phyloP scores from a whole-genome alignment of 2,113 vertebrate species.

The Cryptotis parvus region DNA sequence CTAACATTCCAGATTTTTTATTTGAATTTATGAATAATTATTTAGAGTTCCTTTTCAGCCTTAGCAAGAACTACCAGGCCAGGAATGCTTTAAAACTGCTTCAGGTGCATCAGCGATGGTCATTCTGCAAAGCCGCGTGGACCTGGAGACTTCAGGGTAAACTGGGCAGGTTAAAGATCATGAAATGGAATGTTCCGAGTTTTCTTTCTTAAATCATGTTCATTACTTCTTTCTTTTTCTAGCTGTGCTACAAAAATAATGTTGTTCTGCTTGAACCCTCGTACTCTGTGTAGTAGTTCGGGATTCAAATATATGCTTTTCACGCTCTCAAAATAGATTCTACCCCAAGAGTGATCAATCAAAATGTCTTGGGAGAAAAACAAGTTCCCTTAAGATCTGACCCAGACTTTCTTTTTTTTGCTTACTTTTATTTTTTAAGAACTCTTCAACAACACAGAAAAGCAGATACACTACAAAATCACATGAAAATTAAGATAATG shows the following conservation, averaged over 20 bases:
- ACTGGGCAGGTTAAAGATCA: not conserved
- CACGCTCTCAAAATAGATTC: conserved; percentile 40
- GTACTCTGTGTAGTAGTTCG: not conserved
- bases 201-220: not conserved
- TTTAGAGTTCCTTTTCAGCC: too few relatives aligned
- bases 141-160: not conserved
- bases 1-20: too few relatives aligned
- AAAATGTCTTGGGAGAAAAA: conserved; percentile 28
- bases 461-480: not conserved
- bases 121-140: not conserved
- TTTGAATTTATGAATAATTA: too few relatives aligned
- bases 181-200: not conserved
- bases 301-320: conserved; percentile 33
- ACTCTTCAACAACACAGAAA: not conserved
- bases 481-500: not conserved
- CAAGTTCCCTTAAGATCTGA: not conserved
- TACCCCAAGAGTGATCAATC: conserved; percentile 55
- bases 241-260: not conserved
- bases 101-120: too few relatives aligned
- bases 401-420: not conserved
- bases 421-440: conserved; percentile 37
- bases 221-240: not conserved
- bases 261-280: not conserved
- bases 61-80: too few relatives aligned
- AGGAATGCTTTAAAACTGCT: too few relatives aligned